A percentile compares a stretch with the other conserved stretches of the same genome.
Conservation (phyloP, 2,797 vertebrate genomes). For the Acrocephalus scirpaceus region DNA sequence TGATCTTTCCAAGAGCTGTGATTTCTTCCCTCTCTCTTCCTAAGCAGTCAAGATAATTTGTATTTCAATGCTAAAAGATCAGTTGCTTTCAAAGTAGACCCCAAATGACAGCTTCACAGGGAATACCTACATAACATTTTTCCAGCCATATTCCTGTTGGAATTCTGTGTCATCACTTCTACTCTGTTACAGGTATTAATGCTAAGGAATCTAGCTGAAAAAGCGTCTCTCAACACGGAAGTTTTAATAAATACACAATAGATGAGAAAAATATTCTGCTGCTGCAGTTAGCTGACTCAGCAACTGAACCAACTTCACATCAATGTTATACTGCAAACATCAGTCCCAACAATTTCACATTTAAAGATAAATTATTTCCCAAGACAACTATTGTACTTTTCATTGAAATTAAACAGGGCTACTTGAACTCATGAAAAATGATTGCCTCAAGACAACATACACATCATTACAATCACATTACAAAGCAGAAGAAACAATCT, state of each 20-base stretch:
- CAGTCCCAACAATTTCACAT: neutral
- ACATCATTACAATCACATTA: neutral
- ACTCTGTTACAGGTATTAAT: neutral
- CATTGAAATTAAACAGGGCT: neutral
- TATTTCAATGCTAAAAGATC: neutral
- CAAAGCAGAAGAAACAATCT: neutral
- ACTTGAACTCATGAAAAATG: neutral
- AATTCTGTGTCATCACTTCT: neutral
- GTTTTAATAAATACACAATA: neutral
- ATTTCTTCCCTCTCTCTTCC: neutral
- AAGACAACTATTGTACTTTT: neutral
- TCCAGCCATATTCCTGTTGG: neutral
- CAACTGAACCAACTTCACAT: neutral
- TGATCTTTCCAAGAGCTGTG: accelerated
- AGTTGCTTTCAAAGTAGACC: neutral
- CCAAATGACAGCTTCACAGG: neutral
- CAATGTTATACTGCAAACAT: neutral
- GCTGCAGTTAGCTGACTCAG: neutral
- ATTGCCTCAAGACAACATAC: neutral
- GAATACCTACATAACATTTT: neutral
- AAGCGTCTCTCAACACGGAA: neutral
- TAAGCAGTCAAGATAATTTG: neutral
- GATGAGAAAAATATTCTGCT: neutral
- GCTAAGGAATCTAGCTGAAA: neutral
- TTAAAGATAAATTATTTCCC: neutral